Evolutionary conservation across 1,140 invertebrate genomes (phyloP), one percentile per base, ranked within the genome.

Genomic region (Choristoneura fumiferana): DNA sequence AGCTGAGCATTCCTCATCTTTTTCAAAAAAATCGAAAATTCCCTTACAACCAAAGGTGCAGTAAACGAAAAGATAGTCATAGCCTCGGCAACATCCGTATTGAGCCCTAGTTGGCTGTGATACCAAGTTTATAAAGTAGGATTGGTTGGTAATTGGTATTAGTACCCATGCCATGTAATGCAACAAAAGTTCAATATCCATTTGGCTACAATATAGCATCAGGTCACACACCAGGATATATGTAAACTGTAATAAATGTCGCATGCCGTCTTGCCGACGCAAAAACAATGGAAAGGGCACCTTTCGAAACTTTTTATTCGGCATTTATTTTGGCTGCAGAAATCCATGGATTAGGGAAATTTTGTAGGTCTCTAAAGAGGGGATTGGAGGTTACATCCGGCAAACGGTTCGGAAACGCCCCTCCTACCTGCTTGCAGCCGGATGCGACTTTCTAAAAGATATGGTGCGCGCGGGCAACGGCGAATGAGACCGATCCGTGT

Each of bases 381-480:
- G 36, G 35, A 17, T 33, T 43, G 63, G 67, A 64, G 63, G 58
- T 53, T 58, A 71, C 69, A 69, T 71, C 71, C 69, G 71, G 68
- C 63, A 77, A 49, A 18, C 72, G 56, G 58, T 60, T 69, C 82
- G 81, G 84, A 87, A 87, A 76, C 75, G 69, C 57, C 66, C 71
- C 69, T 69, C 60, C 73, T 76, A 67, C 54, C 61, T 58, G 17
- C 22, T 66, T 67, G 70, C 66, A 82, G 73, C 80, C 84, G 84
- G 84, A 86, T 86, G 76, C 74, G 55, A 84, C 84, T 87, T 87
- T 87, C 84, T 87, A 87, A 87, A 87, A 82, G 84, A 84, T 81
- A 79, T 77, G 65, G 73, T 68, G 60, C 66, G 70, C 76, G 73
- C 69, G 45, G 67, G 63, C 65, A 57, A 64, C 63, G 61, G 58